These are phyloP conservation scores for Acomys russatus DNA, from an alignment of 2,797 vertebrate genomes.

Conservation along the genomic window DNA sequence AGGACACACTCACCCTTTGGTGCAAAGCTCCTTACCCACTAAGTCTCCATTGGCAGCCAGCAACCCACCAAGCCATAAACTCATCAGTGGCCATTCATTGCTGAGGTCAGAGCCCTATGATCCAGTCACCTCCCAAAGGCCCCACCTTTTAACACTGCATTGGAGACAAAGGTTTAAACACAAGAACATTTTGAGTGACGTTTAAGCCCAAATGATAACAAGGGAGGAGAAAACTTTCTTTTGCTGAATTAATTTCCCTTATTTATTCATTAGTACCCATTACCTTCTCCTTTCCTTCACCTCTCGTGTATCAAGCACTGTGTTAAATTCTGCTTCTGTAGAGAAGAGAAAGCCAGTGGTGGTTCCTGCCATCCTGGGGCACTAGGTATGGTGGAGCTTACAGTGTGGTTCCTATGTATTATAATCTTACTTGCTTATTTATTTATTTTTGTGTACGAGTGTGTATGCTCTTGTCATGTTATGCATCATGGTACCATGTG, in stretches of 20 bases:
- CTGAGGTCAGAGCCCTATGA: background rate
- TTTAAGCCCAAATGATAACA: background rate
- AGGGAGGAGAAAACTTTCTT: background rate
- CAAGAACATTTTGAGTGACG: background rate
- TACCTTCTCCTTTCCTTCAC: background rate
- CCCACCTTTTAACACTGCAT: background rate
- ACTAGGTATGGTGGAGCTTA: background rate
- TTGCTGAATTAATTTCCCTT: constrained; percentile 31
- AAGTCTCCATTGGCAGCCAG: background rate
- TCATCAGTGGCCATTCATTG: background rate
- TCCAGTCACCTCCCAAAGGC: background rate
- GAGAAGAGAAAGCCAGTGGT: background rate
- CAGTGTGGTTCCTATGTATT: background rate
- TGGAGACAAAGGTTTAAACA: background rate
- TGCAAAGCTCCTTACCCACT: background rate
- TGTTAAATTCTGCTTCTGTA: background rate
- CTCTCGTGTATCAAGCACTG: background rate
- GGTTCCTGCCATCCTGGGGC: background rate
- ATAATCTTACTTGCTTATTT: background rate
- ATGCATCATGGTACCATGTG: background rate
- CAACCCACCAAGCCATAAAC: background rate
- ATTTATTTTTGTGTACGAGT: background rate
- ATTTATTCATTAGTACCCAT: constrained; percentile 12
- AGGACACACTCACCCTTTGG: background rate
- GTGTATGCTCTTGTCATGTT: background rate